Base-by-base conservation (phyloP, 2,797 vertebrate species). In the Tauraco hartlaubi region DNA sequence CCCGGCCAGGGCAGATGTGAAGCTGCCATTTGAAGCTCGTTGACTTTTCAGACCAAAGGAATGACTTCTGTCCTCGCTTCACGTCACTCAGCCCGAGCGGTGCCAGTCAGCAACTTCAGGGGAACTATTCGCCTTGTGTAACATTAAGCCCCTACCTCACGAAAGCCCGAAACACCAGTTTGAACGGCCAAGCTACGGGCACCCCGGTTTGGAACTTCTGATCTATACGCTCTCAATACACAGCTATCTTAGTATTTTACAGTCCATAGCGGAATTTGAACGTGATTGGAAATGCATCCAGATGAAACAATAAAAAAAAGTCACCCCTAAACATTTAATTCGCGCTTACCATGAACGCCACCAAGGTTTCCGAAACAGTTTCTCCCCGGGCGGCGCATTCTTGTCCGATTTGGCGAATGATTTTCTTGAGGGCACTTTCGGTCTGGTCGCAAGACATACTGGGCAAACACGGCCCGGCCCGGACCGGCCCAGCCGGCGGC, bases 271-370 rank as follows among this genome's bases (percentile, higher is more conserved):
- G 25, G 22, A 64, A 86, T 76, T 59, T 37, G 7, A 55, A 76
- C 3, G 9, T 17, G n/a, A 56, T 33, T 56, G 22, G 71, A 66
- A 71, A 35, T 80, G 21, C 15, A 66, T 20, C 6, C 18, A 72
- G 89, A 39, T 28, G 55, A 92, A 91, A 13, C 7, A 72, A 17
- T 39, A 78, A 29, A 9, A 48, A 85, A 56, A 41, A 12, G 2
- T 55, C 48, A 49, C 23, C 22, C 22, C 46, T n/a, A 54, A 78
- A 22, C 23, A 43, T 41, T 59, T 39, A 15, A 35, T 23, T 44
- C 16, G 67, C 19, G 15, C 99, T 98, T 93, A 99, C 99, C 99
- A 99, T 97, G 85, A 99, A 99, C 7, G 98, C 98, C 82, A 98
- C 98, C 92, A 99, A 73, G 9, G 98, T 98, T 95, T 99, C 99